phyloP scores from a whole-genome alignment of 2,113 vertebrate species.

The Oncorhynchus mykiss region DNA sequence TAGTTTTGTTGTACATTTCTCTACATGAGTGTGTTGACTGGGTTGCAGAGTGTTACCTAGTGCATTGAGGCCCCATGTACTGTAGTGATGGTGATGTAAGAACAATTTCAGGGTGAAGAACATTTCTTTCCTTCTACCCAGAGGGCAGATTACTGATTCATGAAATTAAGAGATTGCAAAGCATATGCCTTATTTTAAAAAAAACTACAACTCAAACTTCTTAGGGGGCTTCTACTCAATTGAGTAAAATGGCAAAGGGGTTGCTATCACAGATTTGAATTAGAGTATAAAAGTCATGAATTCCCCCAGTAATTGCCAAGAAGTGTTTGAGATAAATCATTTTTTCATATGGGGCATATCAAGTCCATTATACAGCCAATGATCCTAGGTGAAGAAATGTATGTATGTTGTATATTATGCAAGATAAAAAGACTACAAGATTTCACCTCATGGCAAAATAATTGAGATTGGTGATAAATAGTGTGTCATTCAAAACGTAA shows the following conservation, averaged over 20 bases:
- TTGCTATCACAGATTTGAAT: too few species aligned
- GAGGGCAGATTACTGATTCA: conserved; percentile 19
- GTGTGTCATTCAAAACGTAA: conserved; percentile 37
- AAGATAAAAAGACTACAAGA: background rate
- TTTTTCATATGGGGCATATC: background rate
- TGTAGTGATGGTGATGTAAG: background rate
- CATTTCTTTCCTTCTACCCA: background rate
- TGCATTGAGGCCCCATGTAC: background rate
- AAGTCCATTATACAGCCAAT: background rate
- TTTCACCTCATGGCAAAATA: too few species aligned
- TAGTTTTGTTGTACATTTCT: too few species aligned
- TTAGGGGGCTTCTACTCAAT: too few species aligned
- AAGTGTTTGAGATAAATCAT: background rate
- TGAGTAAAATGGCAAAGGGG: too few species aligned
- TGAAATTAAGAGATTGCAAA: conserved; percentile 2
- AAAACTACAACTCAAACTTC: too few species aligned
- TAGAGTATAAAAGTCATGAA: background rate
- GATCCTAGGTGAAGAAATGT: background rate
- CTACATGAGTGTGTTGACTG: conserved; percentile 8
- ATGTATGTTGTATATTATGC: background rate
- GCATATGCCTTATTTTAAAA: background rate
- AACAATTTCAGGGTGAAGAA: conserved; percentile 18
- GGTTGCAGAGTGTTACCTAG: conserved; percentile 19
- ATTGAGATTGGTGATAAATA: conserved; percentile 3
- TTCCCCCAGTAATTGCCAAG: conserved; percentile 7